Conservation (phyloP, 2,797 vertebrate species). For the Leptodactylus fallax region DNA sequence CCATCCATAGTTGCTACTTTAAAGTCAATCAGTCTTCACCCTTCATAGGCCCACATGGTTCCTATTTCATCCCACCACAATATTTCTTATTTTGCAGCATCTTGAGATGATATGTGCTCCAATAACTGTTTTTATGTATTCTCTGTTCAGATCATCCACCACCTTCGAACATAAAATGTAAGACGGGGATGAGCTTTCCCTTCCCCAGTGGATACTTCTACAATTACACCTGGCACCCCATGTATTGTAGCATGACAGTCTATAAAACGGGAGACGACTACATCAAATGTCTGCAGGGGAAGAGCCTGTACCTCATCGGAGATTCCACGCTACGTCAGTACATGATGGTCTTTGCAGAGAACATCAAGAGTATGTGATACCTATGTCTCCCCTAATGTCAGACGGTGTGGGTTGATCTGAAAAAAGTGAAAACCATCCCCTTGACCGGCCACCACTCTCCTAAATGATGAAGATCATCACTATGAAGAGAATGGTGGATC, state of each 20-base stretch:
- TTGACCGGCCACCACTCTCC: no score
- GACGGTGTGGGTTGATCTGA: no score
- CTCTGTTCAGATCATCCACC: neutral
- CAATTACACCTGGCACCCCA: slow-evolving; percentile 32
- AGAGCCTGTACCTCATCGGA: slow-evolving; percentile 64
- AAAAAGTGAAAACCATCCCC: no score
- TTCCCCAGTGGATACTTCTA: slow-evolving; percentile 50
- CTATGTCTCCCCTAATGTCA: neutral
- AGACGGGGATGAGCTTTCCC: slow-evolving; percentile 34
- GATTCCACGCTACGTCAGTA: slow-evolving; percentile 52
- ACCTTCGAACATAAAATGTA: neutral
- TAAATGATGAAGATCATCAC: no score
- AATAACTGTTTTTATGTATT: neutral
- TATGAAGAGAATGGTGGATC: no score
- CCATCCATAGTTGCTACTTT: neutral
- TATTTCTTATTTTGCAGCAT: neutral
- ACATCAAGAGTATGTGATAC: slow-evolving; percentile 60
- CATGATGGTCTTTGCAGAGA: slow-evolving; percentile 35
- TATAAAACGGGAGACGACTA: slow-evolving; percentile 23
- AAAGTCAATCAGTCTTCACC: no score
- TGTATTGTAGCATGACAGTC: slow-evolving; percentile 41
- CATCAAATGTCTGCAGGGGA: slow-evolving; percentile 59
- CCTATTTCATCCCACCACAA: neutral
- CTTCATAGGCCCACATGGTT: no score
- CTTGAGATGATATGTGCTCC: neutral